phyloP scores from a whole-genome alignment of 2,797 vertebrate genomes.

The Orestias chungarensis region DNA sequence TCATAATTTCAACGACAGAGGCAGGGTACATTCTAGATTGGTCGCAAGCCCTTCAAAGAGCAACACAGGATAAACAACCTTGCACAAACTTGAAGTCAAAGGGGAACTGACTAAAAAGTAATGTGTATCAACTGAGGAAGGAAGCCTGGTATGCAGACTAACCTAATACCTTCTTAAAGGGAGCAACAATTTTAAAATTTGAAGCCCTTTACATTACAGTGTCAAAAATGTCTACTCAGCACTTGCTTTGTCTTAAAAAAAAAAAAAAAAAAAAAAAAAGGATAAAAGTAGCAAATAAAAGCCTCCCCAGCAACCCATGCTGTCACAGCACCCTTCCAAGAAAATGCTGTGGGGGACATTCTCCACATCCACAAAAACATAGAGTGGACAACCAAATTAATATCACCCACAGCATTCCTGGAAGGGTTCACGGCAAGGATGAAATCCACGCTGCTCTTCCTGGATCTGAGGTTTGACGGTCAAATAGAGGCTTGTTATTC shows the following conservation, averaged over 20 bases:
- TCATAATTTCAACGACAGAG: background rate
- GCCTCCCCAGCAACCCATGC: background rate
- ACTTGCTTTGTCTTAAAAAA: background rate
- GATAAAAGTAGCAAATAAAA: background rate
- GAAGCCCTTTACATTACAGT: background rate
- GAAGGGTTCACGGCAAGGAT: too few relatives aligned
- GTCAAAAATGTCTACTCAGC: background rate
- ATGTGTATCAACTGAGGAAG: background rate
- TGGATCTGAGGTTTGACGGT: too few relatives aligned
- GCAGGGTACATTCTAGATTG: background rate
- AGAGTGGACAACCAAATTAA: too few relatives aligned
- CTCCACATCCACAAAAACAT: too few relatives aligned
- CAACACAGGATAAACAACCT: background rate
- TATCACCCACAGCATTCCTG: too few relatives aligned
- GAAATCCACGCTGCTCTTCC: too few relatives aligned
- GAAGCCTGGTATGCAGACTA: background rate
- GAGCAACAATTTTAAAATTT: background rate
- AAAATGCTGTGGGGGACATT: too few relatives aligned
- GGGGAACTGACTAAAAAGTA: background rate
- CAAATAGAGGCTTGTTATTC: too few relatives aligned
- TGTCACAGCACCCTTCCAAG: background rate
- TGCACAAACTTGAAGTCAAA: background rate
- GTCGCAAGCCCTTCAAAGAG: background rate
- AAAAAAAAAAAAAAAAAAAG: too few relatives aligned
- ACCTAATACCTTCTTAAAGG: background rate